phyloP scores from a whole-genome alignment of 2,797 vertebrate genomes.

The Moxostoma hubbsi region DNA sequence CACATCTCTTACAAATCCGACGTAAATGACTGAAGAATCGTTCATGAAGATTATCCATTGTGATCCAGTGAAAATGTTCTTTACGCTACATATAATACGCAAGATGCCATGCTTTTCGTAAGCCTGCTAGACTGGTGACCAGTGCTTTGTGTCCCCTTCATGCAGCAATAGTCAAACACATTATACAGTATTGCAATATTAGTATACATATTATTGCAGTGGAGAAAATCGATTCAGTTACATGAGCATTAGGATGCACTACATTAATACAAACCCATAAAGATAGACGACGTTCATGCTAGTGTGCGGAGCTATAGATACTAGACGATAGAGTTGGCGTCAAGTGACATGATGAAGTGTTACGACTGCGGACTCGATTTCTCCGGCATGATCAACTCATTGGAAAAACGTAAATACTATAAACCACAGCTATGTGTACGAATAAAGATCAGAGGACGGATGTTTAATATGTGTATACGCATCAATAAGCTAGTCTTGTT shows the following conservation, averaged over 20 bases:
- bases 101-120: conserved; percentile 5
- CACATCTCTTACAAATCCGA: conserved; percentile 25
- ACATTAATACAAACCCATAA: background rate
- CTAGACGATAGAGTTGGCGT: conserved; percentile 3
- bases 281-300: background rate
- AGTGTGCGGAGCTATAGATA: conserved; percentile 5
- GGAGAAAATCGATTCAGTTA: background rate
- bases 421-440: background rate
- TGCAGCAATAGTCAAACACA: background rate
- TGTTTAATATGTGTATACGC: background rate
- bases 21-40: background rate
- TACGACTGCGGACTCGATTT: background rate
- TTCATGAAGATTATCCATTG: background rate
- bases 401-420: conserved; percentile 13
- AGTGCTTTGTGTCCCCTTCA: background rate
- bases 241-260: background rate
- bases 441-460: background rate
- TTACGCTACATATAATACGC: background rate
- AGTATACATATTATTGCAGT: background rate
- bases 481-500: background rate
- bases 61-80: background rate
- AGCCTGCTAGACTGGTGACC: background rate
- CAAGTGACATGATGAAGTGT: conserved; percentile 19
- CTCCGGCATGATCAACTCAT: conserved; percentile 5
- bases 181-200: background rate